A percentile compares a stretch with the other conserved stretches of the same genome.
phyloP scores from a whole-genome alignment of 2,888 invertebrate genomes.

The Mimachlamys varia region DNA sequence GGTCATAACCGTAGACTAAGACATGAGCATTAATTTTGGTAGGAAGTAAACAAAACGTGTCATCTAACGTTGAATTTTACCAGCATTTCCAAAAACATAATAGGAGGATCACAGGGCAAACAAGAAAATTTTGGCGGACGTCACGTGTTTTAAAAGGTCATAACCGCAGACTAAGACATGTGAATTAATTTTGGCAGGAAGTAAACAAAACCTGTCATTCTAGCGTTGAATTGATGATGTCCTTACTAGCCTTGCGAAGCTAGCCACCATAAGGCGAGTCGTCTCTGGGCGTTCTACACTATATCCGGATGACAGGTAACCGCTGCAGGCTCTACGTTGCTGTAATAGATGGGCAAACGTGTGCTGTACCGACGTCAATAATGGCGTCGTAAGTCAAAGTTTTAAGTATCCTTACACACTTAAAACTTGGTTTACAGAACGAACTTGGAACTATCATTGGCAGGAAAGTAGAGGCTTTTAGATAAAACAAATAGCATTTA shows the following conservation, averaged over 20 bases:
- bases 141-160: background rate
- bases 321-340: background rate
- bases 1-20: background rate
- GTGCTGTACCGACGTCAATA: background rate
- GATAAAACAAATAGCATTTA: background rate
- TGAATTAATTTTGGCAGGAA: background rate
- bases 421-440: background rate
- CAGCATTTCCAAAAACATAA: background rate
- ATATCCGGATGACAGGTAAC: background rate
- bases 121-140: background rate
- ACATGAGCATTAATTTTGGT: background rate
- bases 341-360: background rate
- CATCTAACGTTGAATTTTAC: background rate
- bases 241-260: background rate
- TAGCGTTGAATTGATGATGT: background rate
- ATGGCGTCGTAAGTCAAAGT: background rate
- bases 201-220: constrained; percentile 4
- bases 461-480: background rate
- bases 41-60: constrained; percentile 6
- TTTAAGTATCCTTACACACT: background rate
- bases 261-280: background rate
- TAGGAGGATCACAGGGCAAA: background rate
- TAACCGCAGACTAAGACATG: background rate
- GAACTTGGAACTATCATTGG: background rate
- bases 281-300: background rate